Conservation (phyloP, 1,140 invertebrate genomes). For the Leptopilina boulardi region DNA sequence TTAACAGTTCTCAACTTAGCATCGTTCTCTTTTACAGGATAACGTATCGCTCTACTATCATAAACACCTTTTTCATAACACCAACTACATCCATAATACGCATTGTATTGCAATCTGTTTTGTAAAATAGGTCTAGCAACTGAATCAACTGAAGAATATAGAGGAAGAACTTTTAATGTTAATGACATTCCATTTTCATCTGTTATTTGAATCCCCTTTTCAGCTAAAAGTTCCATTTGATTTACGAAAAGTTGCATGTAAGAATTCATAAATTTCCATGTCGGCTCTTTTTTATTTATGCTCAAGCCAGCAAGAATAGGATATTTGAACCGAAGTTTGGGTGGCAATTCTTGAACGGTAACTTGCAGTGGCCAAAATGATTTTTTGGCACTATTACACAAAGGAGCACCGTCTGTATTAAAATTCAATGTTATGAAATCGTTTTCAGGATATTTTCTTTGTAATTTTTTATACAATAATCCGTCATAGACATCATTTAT, state of each 20-base stretch:
- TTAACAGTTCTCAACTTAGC: slow-evolving; percentile 9
- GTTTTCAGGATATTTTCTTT: neutral
- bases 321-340: slow-evolving; percentile 44
- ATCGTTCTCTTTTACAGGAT: slow-evolving; percentile 21
- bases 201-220: slow-evolving; percentile 45
- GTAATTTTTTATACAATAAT: neutral
- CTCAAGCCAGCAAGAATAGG: slow-evolving; percentile 44
- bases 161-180: slow-evolving; percentile 42
- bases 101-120: slow-evolving; percentile 54
- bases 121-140: slow-evolving; percentile 52
- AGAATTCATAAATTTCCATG: slow-evolving; percentile 51
- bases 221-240: slow-evolving; percentile 43
- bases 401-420: slow-evolving; percentile 50
- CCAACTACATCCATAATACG: slow-evolving; percentile 53
- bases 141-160: slow-evolving; percentile 51
- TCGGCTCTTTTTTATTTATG: slow-evolving; percentile 46
- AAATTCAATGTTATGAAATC: slow-evolving; percentile 46
- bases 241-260: slow-evolving; percentile 50
- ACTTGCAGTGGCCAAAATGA: slow-evolving; percentile 53
- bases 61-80: slow-evolving; percentile 48
- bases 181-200: slow-evolving; percentile 37
- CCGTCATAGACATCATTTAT: neutral
- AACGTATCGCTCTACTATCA: slow-evolving; percentile 33
- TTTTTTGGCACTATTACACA: slow-evolving; percentile 40
- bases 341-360: slow-evolving; percentile 46